Percentiles rank a stretch among this genome's conserved stretches.
Conservation (phyloP, 2,888 invertebrate species). For the Pherbina coryleti region DNA sequence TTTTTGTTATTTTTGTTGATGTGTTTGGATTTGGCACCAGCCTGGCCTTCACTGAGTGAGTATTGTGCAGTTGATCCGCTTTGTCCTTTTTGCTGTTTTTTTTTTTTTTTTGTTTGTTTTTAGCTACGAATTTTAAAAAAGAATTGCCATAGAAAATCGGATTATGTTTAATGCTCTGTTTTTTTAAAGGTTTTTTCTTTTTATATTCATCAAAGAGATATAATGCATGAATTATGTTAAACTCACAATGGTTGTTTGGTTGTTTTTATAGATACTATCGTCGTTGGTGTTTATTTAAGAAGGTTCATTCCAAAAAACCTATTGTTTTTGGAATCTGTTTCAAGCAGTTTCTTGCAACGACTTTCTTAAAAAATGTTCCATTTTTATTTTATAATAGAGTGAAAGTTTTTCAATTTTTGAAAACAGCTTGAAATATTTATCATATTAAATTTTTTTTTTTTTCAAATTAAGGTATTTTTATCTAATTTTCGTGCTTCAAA, state of each 20-base stretch:
- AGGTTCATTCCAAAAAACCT: no score
- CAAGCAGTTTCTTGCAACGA: no score
- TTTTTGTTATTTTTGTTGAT: neutral
- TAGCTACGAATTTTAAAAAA: neutral
- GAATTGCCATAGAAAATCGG: neutral
- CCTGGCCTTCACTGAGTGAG: neutral
- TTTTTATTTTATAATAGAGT: neutral
- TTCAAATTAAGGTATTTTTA: no score
- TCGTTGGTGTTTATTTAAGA: no score
- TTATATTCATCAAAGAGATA: no score
- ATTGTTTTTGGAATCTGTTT: no score
- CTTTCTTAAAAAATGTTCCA: no score
- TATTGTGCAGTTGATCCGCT: neutral
- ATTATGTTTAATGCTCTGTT: neutral
- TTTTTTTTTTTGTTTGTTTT: neutral
- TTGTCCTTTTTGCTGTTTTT: neutral
- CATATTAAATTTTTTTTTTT: neutral
- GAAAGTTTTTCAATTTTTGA: constrained; percentile 3
- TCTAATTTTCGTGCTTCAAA: no score
- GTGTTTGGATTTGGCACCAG: neutral
- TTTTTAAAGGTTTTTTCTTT: neutral
- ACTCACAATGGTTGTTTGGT: no score
- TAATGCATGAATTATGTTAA: no score
- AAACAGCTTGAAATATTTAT: neutral
- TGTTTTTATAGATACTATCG: no score